A percentile compares a stretch with the other conserved stretches of the same genome.
Evolutionary conservation across 2,888 invertebrate species (phyloP).

Genomic region (Cantharis rustica): DNA sequence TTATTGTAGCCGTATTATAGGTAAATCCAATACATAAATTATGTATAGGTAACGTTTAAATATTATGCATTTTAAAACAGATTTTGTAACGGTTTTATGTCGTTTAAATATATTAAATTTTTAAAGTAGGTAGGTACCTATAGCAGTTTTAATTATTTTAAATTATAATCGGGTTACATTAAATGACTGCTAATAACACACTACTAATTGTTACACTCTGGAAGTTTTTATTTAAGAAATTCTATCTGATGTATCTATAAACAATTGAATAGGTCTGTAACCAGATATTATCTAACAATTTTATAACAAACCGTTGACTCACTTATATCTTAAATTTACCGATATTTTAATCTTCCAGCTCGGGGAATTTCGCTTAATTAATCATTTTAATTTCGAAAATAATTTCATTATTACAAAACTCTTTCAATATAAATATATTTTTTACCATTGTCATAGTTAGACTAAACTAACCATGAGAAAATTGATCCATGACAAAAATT

Average conservation of each 20-base stretch:
- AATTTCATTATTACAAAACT: neutral
- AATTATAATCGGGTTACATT: neutral
- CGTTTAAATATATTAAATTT: neutral
- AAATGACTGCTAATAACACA: neutral
- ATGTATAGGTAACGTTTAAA: neutral
- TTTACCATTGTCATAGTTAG: too few species aligned
- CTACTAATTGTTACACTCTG: neutral
- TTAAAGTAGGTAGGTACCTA: neutral
- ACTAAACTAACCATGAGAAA: too few species aligned
- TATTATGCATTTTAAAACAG: neutral
- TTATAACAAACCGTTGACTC: constrained; percentile 18
- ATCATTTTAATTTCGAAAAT: neutral
- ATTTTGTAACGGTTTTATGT: neutral
- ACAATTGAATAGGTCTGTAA: constrained; percentile 26
- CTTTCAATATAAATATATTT: neutral
- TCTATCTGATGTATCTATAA: constrained; percentile 12
- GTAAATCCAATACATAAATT: neutral
- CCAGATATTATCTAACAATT: constrained; percentile 27
- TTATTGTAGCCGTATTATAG: neutral
- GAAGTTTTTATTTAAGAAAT: constrained; percentile 12
- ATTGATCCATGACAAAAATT: neutral
- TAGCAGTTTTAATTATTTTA: neutral
- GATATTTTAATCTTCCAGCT: neutral
- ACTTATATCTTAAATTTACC: constrained; percentile 9
- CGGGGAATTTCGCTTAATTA: neutral